Conservation (phyloP, 2,113 vertebrate species). For the Nannobrachium achirus region DNA sequence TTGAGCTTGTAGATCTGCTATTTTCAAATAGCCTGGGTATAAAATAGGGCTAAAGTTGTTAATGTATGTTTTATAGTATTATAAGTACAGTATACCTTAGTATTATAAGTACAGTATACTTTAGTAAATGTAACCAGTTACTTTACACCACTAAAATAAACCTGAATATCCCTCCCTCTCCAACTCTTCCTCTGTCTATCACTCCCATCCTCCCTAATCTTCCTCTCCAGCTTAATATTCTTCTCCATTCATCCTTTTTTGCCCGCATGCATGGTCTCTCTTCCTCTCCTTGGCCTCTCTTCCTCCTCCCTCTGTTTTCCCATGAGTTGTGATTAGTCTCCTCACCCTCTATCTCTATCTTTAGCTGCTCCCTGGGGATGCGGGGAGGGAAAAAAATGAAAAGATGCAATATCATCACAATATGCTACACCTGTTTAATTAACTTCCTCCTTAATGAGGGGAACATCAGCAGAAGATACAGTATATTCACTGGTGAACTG, state of each 20-base stretch:
- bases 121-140: too few relatives aligned
- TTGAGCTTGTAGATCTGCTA: too few relatives aligned
- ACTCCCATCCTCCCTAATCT: background rate
- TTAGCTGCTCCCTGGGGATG: constrained; percentile 67
- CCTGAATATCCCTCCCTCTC: too few relatives aligned
- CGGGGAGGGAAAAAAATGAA: constrained; percentile 36
- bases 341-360: constrained; percentile 73
- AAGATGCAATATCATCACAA: constrained; percentile 74
- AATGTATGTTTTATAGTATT: too few relatives aligned
- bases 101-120: too few relatives aligned
- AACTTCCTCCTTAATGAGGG: constrained; percentile 68
- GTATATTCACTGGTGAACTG: background rate
- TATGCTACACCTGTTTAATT: constrained; percentile 73
- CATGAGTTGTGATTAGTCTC: constrained; percentile 77
- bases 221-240: too few relatives aligned
- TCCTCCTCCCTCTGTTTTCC: constrained; percentile 59
- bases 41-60: too few relatives aligned
- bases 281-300: constrained; percentile 47
- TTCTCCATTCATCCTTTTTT: constrained; percentile 4
- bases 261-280: constrained; percentile 36
- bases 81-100: too few relatives aligned
- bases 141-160: too few relatives aligned
- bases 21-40: too few relatives aligned
- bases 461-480: constrained; percentile 47
- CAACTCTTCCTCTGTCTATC: constrained; percentile 7